phyloP scores from a whole-genome alignment of 1,140 invertebrate genomes.

The Apis dorsata region DNA sequence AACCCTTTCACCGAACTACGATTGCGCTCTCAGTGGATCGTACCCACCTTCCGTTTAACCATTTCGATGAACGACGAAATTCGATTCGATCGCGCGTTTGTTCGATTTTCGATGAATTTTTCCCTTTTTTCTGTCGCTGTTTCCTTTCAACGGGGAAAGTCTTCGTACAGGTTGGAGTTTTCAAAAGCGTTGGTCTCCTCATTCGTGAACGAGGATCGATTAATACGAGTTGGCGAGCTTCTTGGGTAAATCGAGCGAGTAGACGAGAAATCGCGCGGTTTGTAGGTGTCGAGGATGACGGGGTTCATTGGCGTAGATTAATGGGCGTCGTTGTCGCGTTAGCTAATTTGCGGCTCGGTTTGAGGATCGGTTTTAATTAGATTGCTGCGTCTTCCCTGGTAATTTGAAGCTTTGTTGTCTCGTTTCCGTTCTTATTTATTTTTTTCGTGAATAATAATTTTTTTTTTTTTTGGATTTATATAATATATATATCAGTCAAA shows the following conservation, averaged over 20 bases:
- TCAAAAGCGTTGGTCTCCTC: background rate
- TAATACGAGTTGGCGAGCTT: background rate
- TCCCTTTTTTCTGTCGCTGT: background rate
- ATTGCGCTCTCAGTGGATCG: no score
- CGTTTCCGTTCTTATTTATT: background rate
- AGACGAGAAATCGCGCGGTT: slow-evolving; percentile 20
- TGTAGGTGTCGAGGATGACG: slow-evolving; percentile 27
- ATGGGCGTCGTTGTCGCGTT: slow-evolving; percentile 34
- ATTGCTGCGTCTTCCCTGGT: slow-evolving; percentile 5
- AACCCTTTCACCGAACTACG: no score
- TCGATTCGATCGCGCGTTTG: no score
- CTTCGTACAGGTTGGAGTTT: background rate
- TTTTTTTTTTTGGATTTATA: background rate
- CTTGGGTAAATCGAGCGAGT: background rate
- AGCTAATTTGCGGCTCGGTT: slow-evolving; percentile 19
- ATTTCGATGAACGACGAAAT: background rate
- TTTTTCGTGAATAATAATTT: background rate
- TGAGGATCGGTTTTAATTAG: slow-evolving; percentile 22
- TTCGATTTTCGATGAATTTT: no score
- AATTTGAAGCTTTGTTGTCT: background rate
- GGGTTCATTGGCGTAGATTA: slow-evolving; percentile 32
- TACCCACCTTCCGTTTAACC: background rate
- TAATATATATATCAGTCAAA: no score
- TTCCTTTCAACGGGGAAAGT: no score
- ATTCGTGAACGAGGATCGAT: background rate